These are phyloP conservation scores for Hemitrygon akajei DNA, from an alignment of 2,797 vertebrate species.

Conservation along the genomic window DNA sequence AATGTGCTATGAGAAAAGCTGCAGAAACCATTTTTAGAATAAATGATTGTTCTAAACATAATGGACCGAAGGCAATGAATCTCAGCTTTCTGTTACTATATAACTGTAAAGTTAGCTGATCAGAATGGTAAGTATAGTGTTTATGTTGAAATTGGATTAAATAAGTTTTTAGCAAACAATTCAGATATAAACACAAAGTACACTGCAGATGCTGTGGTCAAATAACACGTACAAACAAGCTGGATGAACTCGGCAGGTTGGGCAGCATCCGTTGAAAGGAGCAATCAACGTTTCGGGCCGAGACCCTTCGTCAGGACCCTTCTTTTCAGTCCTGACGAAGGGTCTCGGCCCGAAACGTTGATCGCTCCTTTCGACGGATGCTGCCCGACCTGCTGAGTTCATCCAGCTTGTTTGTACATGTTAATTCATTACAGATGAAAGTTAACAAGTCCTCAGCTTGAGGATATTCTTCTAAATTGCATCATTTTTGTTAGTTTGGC, in stretches of 20 bases:
- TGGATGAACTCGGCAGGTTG: too few relatives aligned
- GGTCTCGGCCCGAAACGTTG: too few relatives aligned
- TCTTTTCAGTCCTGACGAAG: too few relatives aligned
- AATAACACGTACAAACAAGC: too few relatives aligned
- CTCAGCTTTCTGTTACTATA: background rate
- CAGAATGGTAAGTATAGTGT: background rate
- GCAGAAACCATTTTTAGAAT: background rate
- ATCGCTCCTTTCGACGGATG: too few relatives aligned
- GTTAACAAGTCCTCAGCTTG: background rate
- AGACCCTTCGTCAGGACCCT: too few relatives aligned
- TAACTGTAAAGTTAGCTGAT: background rate
- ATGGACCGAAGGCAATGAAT: constrained; percentile 13
- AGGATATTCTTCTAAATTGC: background rate
- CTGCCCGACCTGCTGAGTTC: too few relatives aligned
- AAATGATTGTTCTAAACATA: background rate
- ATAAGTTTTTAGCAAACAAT: background rate
- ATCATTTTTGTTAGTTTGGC: background rate
- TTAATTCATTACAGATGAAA: too few relatives aligned
- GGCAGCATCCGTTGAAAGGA: too few relatives aligned
- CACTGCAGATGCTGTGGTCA: too few relatives aligned
- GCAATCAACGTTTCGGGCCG: too few relatives aligned
- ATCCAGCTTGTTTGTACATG: too few relatives aligned
- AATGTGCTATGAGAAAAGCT: background rate
- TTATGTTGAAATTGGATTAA: background rate
- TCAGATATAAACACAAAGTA: background rate